Evolutionary conservation across 2,888 invertebrate species (phyloP).

Genomic region (Microctonus brassicae): DNA sequence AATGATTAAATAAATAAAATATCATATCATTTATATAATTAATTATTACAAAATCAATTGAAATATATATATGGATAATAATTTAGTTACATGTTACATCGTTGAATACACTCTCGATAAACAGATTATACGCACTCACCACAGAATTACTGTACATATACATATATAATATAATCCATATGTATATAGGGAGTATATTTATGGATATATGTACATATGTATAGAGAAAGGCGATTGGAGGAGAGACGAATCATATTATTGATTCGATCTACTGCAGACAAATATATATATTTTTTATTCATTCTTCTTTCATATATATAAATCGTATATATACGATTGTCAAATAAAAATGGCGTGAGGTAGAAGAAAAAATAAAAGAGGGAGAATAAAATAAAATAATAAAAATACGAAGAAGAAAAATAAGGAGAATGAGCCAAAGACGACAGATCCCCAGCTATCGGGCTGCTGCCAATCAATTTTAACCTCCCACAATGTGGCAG

Average conservation of each 20-base stretch:
- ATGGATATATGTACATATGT: not conserved
- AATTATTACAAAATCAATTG: not conserved
- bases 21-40: not conserved
- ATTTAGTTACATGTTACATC: constrained; percentile 14
- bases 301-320: not conserved
- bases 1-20: not conserved
- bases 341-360: not conserved
- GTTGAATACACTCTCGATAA: constrained; percentile 31
- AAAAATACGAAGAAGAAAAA: too few relatives aligned
- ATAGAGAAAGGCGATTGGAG: not conserved
- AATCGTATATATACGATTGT: not conserved
- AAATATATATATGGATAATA: constrained; percentile 12
- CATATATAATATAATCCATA: not conserved
- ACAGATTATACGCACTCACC: constrained; percentile 26
- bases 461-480: constrained; percentile 43
- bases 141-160: constrained; percentile 15
- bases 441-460: constrained; percentile 27
- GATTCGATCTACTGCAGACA: not conserved
- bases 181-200: too few relatives aligned
- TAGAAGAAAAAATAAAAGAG: not conserved
- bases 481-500: constrained; percentile 34
- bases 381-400: too few relatives aligned
- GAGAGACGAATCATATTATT: not conserved
- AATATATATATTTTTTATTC: not conserved
- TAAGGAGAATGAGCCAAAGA: constrained; percentile 10